These are phyloP conservation scores for Bombus picipes DNA, from an alignment of 1,140 invertebrate genomes.

Conservation along the genomic window DNA sequence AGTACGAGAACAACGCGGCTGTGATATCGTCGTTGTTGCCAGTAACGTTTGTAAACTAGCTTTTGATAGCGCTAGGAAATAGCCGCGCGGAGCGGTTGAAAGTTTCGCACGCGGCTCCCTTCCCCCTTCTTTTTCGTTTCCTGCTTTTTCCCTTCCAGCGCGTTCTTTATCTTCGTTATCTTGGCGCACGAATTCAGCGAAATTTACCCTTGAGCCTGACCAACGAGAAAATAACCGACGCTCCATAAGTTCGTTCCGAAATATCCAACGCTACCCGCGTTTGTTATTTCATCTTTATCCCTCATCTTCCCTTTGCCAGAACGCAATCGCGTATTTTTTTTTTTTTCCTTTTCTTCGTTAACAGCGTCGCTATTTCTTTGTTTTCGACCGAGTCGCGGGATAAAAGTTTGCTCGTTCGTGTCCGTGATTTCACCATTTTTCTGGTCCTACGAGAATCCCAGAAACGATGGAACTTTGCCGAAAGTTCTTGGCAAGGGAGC, in stretches of 20 bases:
- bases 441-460: neutral
- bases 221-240: conserved; percentile 74
- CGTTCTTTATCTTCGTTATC: neutral
- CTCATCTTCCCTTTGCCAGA: neutral
- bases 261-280: conserved; percentile 50
- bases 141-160: conserved; percentile 3
- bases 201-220: conserved; percentile 62
- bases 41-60: conserved; percentile 75
- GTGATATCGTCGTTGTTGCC: conserved; percentile 53
- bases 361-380: conserved; percentile 7
- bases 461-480: neutral
- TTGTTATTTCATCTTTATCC: conserved; percentile 18
- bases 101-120: conserved; percentile 51
- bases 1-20: conserved; percentile 7
- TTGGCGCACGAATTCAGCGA: conserved; percentile 61
- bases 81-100: conserved; percentile 59
- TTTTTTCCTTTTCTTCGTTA: conserved; percentile 12
- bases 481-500: neutral
- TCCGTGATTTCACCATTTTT: neutral
- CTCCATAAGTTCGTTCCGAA: conserved; percentile 64
- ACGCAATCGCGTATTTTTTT: conserved; percentile 25
- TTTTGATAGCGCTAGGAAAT: conserved; percentile 73
- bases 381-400: neutral
- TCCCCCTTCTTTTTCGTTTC: conserved; percentile 32
- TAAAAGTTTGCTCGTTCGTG: conserved; percentile 41